Evolutionary conservation across 92 coral and sea anemone species (phyloP).

Genomic region (Chrysogorgia sp.): DNA sequence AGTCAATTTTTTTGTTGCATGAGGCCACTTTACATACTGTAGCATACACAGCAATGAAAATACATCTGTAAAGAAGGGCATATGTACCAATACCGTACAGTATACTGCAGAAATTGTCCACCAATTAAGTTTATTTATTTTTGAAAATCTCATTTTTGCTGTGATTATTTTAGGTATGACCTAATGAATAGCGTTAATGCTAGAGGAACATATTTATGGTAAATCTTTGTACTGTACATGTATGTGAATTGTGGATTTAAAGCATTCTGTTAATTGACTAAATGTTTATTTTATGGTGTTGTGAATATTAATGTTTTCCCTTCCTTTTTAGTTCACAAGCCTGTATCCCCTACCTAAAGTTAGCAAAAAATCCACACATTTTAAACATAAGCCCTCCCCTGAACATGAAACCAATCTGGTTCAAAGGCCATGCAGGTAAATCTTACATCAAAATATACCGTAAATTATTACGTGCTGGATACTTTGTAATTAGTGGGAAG

Average conservation of each 20-base stretch:
- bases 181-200: slow-evolving; percentile 87
- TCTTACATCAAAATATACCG: too few relatives aligned
- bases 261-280: too few relatives aligned
- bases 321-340: slow-evolving; percentile 71
- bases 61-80: too few relatives aligned
- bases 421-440: slow-evolving; percentile 85
- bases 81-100: too few relatives aligned
- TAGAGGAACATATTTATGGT: slow-evolving; percentile 94
- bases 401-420: slow-evolving; percentile 74
- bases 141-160: background rate
- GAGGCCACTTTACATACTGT: too few relatives aligned
- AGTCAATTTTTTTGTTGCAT: too few relatives aligned
- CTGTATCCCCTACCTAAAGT: slow-evolving; percentile 77
- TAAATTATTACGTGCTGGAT: too few relatives aligned
- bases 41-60: too few relatives aligned
- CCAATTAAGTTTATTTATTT: background rate
- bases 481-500: too few relatives aligned
- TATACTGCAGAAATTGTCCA: background rate
- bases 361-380: slow-evolving; percentile 83
- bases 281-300: background rate
- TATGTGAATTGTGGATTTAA: too few relatives aligned
- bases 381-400: slow-evolving; percentile 84
- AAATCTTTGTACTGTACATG: slow-evolving; percentile 30
- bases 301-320: background rate
- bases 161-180: slow-evolving; percentile 69